A percentile compares a stretch with the other conserved stretches of the same genome.
Conservation (phyloP, 2,888 invertebrate species). For the Epinotia ramella region DNA sequence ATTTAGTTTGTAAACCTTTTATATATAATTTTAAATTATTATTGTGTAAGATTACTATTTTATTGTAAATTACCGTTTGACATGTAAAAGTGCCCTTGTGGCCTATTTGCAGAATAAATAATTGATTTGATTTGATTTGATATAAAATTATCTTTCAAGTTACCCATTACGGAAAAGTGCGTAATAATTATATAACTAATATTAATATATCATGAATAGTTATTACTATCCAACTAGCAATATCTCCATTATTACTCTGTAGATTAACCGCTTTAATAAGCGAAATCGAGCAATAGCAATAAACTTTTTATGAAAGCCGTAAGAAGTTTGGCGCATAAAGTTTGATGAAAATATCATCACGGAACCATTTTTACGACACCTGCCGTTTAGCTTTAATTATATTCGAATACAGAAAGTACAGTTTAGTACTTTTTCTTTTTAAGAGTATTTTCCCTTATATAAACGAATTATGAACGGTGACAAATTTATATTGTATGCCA, state of each 20-base stretch:
- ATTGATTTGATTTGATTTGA: too few species aligned
- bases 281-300: slow-evolving; percentile 13
- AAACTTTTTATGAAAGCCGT: slow-evolving; percentile 28
- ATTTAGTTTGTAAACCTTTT: too few species aligned
- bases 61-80: too few species aligned
- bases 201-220: too few species aligned
- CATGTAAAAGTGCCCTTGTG: too few species aligned
- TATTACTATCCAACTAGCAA: not conserved
- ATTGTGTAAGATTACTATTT: too few species aligned
- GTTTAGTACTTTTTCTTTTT: not conserved
- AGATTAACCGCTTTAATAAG: slow-evolving; percentile 7
- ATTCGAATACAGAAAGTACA: not conserved
- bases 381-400: slow-evolving; percentile 9
- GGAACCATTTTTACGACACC: slow-evolving; percentile 7
- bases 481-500: not conserved
- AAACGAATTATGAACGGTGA: not conserved
- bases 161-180: too few species aligned
- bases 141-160: too few species aligned
- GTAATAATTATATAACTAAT: too few species aligned
- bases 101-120: too few species aligned
- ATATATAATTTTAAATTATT: too few species aligned
- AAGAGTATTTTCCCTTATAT: too few species aligned
- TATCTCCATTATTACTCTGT: slow-evolving; percentile 5
- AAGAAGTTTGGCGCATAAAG: slow-evolving; percentile 24
- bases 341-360: slow-evolving; percentile 27